These are phyloP conservation scores for Myathropa florea DNA, from an alignment of 2,888 invertebrate genomes.

Conservation along the genomic window DNA sequence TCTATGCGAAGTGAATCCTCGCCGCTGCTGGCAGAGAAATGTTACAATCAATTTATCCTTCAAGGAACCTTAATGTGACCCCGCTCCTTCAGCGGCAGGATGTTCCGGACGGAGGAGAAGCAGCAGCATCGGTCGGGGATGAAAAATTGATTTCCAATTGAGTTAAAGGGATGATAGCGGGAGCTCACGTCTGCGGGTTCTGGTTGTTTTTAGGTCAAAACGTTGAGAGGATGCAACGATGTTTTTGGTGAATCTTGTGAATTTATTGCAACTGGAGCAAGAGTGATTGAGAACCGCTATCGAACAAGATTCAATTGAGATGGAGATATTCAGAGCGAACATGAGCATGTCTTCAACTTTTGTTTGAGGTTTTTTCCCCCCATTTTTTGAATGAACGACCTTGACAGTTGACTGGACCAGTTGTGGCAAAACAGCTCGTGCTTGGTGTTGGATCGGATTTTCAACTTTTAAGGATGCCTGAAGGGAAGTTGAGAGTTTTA, in stretches of 20 bases:
- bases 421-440: neutral
- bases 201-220: neutral
- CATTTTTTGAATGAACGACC: neutral
- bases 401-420: neutral
- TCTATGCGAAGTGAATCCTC: neutral
- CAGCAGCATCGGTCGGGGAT: neutral
- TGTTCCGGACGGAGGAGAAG: neutral
- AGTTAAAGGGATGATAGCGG: slow-evolving; percentile 8
- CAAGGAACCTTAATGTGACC: slow-evolving; percentile 23
- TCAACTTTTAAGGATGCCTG: neutral
- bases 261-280: neutral
- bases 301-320: neutral
- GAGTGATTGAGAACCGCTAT: neutral
- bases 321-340: neutral
- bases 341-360: neutral
- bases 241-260: neutral
- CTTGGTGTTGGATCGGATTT: neutral
- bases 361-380: neutral
- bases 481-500: too few relatives aligned
- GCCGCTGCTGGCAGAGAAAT: slow-evolving; percentile 32
- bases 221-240: neutral
- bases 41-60: slow-evolving; percentile 43
- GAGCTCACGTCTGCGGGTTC: neutral
- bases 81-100: neutral
- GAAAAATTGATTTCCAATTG: slow-evolving; percentile 46